These are phyloP conservation scores for Halictus ligatus DNA, from an alignment of 2,888 invertebrate species.

Conservation along the genomic window DNA sequence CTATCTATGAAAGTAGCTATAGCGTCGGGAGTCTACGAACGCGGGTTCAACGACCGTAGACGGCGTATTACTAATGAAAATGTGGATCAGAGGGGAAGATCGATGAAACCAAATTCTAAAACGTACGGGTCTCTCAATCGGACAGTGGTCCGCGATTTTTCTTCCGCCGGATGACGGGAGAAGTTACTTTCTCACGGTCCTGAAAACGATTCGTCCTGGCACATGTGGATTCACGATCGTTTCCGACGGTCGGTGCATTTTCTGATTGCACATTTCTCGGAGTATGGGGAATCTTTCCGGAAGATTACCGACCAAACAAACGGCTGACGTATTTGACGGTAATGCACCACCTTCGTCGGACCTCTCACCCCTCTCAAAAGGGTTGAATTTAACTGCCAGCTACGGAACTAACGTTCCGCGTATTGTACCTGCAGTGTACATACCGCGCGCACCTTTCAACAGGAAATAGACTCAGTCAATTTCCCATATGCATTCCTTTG, in stretches of 20 bases:
- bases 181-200: constrained; percentile 53
- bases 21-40: neutral
- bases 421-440: constrained; percentile 52
- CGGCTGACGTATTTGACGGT: constrained; percentile 42
- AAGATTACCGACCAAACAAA: constrained; percentile 50
- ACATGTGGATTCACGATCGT: constrained; percentile 49
- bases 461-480: constrained; percentile 69
- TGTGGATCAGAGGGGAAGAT: constrained; percentile 27
- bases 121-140: constrained; percentile 23
- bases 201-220: constrained; percentile 45
- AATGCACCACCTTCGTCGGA: constrained; percentile 34
- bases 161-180: constrained; percentile 33
- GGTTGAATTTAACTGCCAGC: constrained; percentile 40
- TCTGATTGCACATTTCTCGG: constrained; percentile 34
- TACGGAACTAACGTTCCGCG: constrained; percentile 45
- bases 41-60: neutral
- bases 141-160: constrained; percentile 26
- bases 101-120: constrained; percentile 17
- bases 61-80: constrained; percentile 1
- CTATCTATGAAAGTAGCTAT: no score
- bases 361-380: constrained; percentile 1
- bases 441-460: constrained; percentile 49
- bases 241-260: constrained; percentile 37
- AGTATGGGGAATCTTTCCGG: constrained; percentile 46
- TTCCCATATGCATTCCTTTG: constrained; percentile 71